Conservation (phyloP, 2,113 vertebrate species). For the Neopipo cinnamomea region DNA sequence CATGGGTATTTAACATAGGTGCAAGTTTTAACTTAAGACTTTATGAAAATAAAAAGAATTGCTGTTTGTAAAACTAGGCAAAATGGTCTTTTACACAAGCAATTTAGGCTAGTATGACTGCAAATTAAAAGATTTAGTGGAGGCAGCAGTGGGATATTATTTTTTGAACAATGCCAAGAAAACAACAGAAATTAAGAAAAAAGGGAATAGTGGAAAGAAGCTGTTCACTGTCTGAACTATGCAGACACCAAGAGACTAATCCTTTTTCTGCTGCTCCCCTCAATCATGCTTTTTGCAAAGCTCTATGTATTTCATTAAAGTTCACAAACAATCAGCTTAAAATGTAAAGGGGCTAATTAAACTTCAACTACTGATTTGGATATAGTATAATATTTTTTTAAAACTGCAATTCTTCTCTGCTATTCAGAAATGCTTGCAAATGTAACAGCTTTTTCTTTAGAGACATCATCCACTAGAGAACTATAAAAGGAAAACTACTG, state of each 20-base stretch:
- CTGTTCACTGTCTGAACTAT: not conserved
- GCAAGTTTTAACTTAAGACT: not conserved
- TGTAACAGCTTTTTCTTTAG: not conserved
- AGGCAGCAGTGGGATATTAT: not conserved
- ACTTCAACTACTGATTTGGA: not conserved
- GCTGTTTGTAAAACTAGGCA: not conserved
- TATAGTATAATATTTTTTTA: not conserved
- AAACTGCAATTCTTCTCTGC: not conserved
- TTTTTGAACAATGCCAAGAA: not conserved
- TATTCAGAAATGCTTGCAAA: slow-evolving; percentile 3
- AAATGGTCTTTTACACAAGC: not conserved
- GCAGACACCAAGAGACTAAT: not conserved
- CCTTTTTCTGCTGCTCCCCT: not conserved
- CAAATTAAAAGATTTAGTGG: not conserved
- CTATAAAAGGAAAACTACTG: not conserved
- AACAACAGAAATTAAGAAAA: slow-evolving; percentile 2
- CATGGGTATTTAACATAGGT: not conserved
- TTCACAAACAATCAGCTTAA: not conserved
- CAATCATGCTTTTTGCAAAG: not conserved
- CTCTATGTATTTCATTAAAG: not conserved
- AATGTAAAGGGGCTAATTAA: not conserved
- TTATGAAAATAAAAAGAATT: not conserved
- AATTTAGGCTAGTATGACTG: not conserved
- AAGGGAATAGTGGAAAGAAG: not conserved
- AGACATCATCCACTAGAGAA: not conserved